Evolutionary conservation across 1,140 invertebrate species (phyloP), one percentile per base, ranked within the genome.

Genomic region (Cydia strobilella): DNA sequence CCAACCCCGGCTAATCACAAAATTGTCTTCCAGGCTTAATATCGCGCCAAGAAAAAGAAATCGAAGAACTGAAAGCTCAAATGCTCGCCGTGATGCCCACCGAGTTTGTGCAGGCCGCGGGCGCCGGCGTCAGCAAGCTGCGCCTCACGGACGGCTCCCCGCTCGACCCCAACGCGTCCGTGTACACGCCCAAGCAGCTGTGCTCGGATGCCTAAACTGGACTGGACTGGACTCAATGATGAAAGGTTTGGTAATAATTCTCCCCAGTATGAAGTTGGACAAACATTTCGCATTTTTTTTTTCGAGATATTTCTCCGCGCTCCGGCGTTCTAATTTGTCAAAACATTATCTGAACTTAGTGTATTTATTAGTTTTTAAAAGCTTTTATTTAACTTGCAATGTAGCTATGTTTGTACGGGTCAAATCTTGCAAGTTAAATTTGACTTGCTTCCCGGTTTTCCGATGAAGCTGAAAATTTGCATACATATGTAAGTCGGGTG

Each of bases 51-150:
- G 98, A 99, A 79, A 97, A 97, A 89, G 97, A 99, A 93, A 96
- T 98, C 79, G 96, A 96, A 83, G 96, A 98, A 84, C 94, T 99
- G 81, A 98, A 98, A 92, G 97, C 97, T 71, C 98, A 99, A 93
- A 96, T 98, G 82, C 94, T 98, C 90, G 97, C 97, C 48, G 96
- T 98, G 76, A 98, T 98, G 96, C 97, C 98, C 35, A 94, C 95
- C 80, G 96, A 89, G 76, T 84, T 91, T 73, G 87, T 90, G 73
- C 82, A 86, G 74, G 82, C 87, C 7, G 79, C 86, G 85, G 77
- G 86, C 90, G 79, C 87, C 83, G 75, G 93, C 84, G 94, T 94
- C 79, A 95, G 95, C 75, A 95, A 95, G 81, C 94, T 96, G 72
- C 94, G 95, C 27, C 87, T 95, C 23, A 84, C 88, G 10, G 91